Evolutionary conservation across 1,140 invertebrate species (phyloP).

Genomic region (Physella acuta): DNA sequence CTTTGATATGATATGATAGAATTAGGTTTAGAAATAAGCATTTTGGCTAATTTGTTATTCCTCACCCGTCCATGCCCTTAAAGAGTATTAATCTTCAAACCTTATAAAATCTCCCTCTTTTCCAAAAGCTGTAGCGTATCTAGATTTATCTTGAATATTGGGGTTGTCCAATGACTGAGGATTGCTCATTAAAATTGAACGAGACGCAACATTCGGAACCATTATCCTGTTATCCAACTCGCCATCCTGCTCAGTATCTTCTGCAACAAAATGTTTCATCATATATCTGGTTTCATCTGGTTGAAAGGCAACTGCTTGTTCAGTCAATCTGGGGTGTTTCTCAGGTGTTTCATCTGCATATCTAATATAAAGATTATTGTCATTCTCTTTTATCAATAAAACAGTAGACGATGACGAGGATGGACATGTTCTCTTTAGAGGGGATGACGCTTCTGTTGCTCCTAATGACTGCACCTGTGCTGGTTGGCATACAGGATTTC

Average conservation of each 20-base stretch:
- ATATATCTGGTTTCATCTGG: constrained; percentile 14
- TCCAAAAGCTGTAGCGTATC: constrained; percentile 20
- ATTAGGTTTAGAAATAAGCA: no score
- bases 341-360: not conserved
- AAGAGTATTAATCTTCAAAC: no score
- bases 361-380: constrained; percentile 28
- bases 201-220: not conserved
- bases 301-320: constrained; percentile 6
- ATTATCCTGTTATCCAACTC: not conserved
- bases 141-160: constrained; percentile 6
- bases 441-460: constrained; percentile 16
- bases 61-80: no score
- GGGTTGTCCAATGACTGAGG: not conserved
- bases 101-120: no score
- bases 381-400: constrained; percentile 27
- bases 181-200: not conserved
- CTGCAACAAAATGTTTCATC: constrained; percentile 24
- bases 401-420: not conserved
- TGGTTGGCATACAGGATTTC: not conserved
- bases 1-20: no score
- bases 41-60: no score
- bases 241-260: not conserved
- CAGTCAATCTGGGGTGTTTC: not conserved
- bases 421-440: constrained; percentile 7
- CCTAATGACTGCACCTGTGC: not conserved